Evolutionary conservation across 2,113 vertebrate species (phyloP), one percentile per base, ranked within the genome.

Genomic region (Stictonetta naevosa): DNA sequence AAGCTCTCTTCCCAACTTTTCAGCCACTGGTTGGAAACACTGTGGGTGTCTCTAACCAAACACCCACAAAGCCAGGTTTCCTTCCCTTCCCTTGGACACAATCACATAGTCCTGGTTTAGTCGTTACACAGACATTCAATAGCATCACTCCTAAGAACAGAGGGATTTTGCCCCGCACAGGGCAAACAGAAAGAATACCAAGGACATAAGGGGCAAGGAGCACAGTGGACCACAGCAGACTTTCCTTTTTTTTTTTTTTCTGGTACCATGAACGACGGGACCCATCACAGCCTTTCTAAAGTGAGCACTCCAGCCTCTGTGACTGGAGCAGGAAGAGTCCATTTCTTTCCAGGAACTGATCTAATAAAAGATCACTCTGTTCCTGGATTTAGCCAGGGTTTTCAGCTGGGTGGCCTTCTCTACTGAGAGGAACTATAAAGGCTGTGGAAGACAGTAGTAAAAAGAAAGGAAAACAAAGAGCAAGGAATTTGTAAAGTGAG

Each of bases 151-250:
- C 60, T 25, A 3, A 34, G 29, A 66, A 15, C 20, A 34, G 40
- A 11, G 11, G 10, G 10, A 36, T 25, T 73, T 56, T 74, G 40
- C 40, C 53, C 40, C 16, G 17, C 20, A 1, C 9, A 22, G 74
- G 38, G 53, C 53, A 38, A 73, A 40, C 5, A 21, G 19, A 34
- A n/a, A 40, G 26, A 52, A 38, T 3, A 50, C 13, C 21, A 36
- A 0, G 3, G 42, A 36, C 36, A 13, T 2, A 48, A 28, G n/a
- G n/a, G n/a, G 42, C 31, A 36, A 25, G 31, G 63, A 71, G 19
- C 7, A 15, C 26, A 13, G 50, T 12, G 7, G 8, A 28, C 14
- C 34, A 29, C 23, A 7, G 44, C 66, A 44, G 60, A 17, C 10
- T 6, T 13, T 59, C 22, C 59, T 16, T 52, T 55, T 29, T 29